Evolutionary conservation across 1,140 invertebrate species (phyloP).

Genomic region (Cardiocondyla obscurior): DNA sequence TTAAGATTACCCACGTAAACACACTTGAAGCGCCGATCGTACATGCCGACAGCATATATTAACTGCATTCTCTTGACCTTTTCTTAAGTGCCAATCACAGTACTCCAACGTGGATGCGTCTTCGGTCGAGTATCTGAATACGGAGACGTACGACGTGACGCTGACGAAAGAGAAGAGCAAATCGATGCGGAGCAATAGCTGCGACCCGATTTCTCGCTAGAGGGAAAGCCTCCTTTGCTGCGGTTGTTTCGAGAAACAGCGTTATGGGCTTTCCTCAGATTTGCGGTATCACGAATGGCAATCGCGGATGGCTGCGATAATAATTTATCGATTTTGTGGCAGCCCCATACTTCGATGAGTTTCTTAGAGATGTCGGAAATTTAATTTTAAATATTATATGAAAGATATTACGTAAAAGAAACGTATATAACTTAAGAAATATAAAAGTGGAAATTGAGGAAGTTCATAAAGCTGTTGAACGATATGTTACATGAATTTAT

Average conservation of each 20-base stretch:
- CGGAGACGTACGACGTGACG: not conserved
- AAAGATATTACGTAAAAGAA: no score
- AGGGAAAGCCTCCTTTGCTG: conserved; percentile 49
- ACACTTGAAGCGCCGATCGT: conserved; percentile 63
- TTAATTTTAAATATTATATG: conserved; percentile 21
- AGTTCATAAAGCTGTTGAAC: not conserved
- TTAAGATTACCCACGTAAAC: conserved; percentile 80
- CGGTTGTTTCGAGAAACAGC: conserved; percentile 45
- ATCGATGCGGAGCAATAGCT: conserved; percentile 53
- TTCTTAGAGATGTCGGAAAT: conserved; percentile 29
- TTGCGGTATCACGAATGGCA: conserved; percentile 40
- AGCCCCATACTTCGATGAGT: not conserved
- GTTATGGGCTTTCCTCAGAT: conserved; percentile 43
- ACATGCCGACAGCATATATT: conserved; percentile 50
- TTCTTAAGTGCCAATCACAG: conserved; percentile 49
- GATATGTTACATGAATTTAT: not conserved
- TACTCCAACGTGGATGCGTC: not conserved
- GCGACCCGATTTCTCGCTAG: conserved; percentile 58
- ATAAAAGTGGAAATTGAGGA: not conserved
- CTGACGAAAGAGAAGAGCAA: conserved; percentile 14
- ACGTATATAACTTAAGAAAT: not conserved
- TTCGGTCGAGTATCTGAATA: conserved; percentile 43
- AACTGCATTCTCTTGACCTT: conserved; percentile 74
- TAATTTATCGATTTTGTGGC: conserved; percentile 46
- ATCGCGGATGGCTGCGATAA: conserved; percentile 23